Base-by-base conservation (phyloP, 2,888 invertebrate species). In the Cacoxenus indagator region DNA sequence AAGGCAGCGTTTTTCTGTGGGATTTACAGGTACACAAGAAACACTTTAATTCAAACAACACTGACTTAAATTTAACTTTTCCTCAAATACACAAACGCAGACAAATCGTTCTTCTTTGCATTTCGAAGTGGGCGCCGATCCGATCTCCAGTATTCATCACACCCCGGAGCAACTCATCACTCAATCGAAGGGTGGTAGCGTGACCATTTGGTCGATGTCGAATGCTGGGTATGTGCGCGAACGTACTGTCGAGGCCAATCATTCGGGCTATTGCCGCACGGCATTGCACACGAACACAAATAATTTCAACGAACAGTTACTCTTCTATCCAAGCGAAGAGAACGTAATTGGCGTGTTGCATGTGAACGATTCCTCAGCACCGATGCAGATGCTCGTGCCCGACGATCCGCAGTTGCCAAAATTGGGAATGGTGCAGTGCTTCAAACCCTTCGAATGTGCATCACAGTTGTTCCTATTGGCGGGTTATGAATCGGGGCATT, bases 1-100 rank as follows among this genome's bases (percentile, higher is more conserved):
- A 91, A 85, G 95, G 95, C 77, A 91, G 90, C 82, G 91, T 95
- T 77, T 92, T 93, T 87, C 91, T 93, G 84, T 95, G 94, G 93
- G 93, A 95, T 89, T 90, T 95, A 86, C 92, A 93, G 90, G 94
- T 94, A 89, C 85, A 81, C 65, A 48, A 43, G 9, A 19, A 66
- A 19, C 14, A 54, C 22, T 11, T 3, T 11, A 27, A n/a, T n/a
- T n/a, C n/a, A n/a, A n/a, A n/a, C n/a, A n/a, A 57, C 0, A 57
- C 1, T 57, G 11, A 3, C 14, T 14, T 27, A 5, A 19, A 19
- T n/a, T 31, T 27, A 17, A 59, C n/a, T 19, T 51, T 9, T 59
- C 5, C 31, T 59, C 37, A 4, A 57, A n/a, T 29, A 29, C 37
- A 29, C 62, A 46, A 1, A n/a, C 91, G 27, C 87, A 94, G 94